These are phyloP conservation scores for Cydia pomonella DNA, from an alignment of 1,140 invertebrate species.

Conservation along the genomic window DNA sequence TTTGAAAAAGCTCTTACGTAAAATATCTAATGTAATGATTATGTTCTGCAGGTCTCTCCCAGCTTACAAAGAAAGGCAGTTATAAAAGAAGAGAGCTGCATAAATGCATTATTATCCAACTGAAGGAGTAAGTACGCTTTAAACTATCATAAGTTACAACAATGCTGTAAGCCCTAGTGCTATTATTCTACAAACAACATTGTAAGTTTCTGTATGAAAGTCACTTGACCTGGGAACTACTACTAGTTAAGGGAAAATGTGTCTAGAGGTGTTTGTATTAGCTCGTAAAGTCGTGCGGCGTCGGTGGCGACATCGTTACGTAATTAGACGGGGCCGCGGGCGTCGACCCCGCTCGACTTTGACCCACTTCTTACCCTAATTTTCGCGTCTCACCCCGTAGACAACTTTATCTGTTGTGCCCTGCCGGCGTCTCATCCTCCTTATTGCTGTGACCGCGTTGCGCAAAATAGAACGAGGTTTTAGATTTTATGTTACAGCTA, in stretches of 20 bases:
- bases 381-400: slow-evolving; percentile 66
- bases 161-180: background rate
- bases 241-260: slow-evolving; percentile 31
- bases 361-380: slow-evolving; percentile 76
- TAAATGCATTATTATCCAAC: slow-evolving; percentile 25
- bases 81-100: background rate
- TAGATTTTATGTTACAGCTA: too few species aligned
- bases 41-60: slow-evolving; percentile 18
- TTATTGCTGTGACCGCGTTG: background rate
- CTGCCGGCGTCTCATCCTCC: background rate
- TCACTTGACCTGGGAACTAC: background rate
- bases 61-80: slow-evolving; percentile 24
- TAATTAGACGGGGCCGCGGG: slow-evolving; percentile 64
- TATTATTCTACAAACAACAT: slow-evolving; percentile 10
- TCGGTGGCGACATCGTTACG: slow-evolving; percentile 57
- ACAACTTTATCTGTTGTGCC: slow-evolving; percentile 52
- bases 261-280: slow-evolving; percentile 39
- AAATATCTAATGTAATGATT: background rate
- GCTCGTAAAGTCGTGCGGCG: slow-evolving; percentile 37
- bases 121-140: slow-evolving; percentile 33
- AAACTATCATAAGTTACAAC: slow-evolving; percentile 12
- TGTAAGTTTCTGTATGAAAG: slow-evolving; percentile 19
- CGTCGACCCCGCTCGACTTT: slow-evolving; percentile 74
- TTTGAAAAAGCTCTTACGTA: too few species aligned
- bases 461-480: background rate